phyloP scores from a whole-genome alignment of 1,140 invertebrate genomes.

The Lepidurus couesii region DNA sequence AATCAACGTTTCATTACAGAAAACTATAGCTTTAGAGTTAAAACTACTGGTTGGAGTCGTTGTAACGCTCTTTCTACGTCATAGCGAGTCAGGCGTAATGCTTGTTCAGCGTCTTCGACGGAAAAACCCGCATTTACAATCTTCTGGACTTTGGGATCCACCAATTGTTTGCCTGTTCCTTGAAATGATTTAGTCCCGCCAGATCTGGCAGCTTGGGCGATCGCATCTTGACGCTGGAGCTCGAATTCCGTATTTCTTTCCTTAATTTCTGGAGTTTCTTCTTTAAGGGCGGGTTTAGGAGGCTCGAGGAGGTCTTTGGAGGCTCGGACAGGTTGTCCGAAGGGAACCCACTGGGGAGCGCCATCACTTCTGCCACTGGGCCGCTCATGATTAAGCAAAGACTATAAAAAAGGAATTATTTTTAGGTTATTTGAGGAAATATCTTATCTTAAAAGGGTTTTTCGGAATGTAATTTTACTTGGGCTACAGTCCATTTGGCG shows the following conservation, averaged over 20 bases:
- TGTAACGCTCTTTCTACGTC: slow-evolving; percentile 66
- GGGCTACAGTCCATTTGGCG: slow-evolving; percentile 83
- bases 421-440: slow-evolving; percentile 13
- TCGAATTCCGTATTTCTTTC: slow-evolving; percentile 47
- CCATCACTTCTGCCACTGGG: slow-evolving; percentile 57
- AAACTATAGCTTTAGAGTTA: background rate
- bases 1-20: background rate
- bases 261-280: slow-evolving; percentile 32
- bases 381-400: slow-evolving; percentile 39
- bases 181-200: slow-evolving; percentile 45
- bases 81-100: slow-evolving; percentile 63
- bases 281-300: background rate
- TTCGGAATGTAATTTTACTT: slow-evolving; percentile 46
- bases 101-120: slow-evolving; percentile 63
- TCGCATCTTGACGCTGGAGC: slow-evolving; percentile 46
- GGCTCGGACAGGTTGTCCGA: slow-evolving; percentile 56
- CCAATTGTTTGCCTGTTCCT: slow-evolving; percentile 45
- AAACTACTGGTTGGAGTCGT: slow-evolving; percentile 50
- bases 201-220: slow-evolving; percentile 46
- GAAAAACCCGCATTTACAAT: background rate
- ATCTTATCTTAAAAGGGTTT: background rate
- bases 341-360: slow-evolving; percentile 84
- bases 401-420: slow-evolving; percentile 33
- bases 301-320: slow-evolving; percentile 32
- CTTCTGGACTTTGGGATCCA: slow-evolving; percentile 29